Conservation (phyloP, 2,797 vertebrate species). For the Cyprinodon diabolis region DNA sequence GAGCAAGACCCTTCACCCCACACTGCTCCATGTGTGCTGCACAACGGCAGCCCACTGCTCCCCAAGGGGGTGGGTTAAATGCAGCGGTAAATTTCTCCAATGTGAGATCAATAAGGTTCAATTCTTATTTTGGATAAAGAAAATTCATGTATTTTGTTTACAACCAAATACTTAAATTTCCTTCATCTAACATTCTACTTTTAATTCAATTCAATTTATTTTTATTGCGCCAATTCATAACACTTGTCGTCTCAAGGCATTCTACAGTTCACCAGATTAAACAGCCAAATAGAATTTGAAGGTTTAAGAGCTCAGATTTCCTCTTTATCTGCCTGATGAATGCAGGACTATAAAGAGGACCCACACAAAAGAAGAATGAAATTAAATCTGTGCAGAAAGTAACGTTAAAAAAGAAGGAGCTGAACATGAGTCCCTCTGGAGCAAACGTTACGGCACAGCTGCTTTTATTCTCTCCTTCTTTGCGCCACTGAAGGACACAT, state of each 20-base stretch:
- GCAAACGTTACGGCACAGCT: background rate
- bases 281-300: too few relatives aligned
- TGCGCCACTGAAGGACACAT: background rate
- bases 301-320: background rate
- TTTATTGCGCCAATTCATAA: too few relatives aligned
- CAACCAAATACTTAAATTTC: background rate
- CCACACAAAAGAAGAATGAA: background rate
- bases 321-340: background rate
- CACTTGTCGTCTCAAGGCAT: background rate
- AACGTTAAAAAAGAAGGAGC: background rate
- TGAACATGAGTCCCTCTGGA: background rate
- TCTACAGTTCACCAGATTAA: too few relatives aligned
- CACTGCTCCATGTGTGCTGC: too few relatives aligned
- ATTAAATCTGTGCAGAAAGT: fast-evolving
- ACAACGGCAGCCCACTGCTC: too few relatives aligned
- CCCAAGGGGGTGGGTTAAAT: too few relatives aligned
- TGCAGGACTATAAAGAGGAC: background rate
- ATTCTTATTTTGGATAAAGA: too few relatives aligned
- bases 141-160: background rate
- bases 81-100: too few relatives aligned
- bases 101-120: too few relatives aligned
- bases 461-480: background rate
- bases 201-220: too few relatives aligned
- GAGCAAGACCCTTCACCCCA: too few relatives aligned
- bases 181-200: background rate